These are phyloP conservation scores for Chorisops tibialis DNA, from an alignment of 2,888 invertebrate species.

Conservation along the genomic window DNA sequence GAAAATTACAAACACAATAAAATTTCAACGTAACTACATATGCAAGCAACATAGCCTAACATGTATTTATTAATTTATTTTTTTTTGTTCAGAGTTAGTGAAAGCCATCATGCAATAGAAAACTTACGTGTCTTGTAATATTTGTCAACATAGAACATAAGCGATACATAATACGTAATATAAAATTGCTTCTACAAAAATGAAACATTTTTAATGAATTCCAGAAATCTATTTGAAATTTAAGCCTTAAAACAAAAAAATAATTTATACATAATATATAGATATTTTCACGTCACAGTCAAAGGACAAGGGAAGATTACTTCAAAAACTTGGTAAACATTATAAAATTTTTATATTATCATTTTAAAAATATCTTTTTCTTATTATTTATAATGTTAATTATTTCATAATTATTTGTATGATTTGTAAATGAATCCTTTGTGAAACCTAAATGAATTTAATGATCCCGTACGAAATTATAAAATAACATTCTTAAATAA, in stretches of 20 bases:
- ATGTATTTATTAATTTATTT: no score
- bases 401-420: not conserved
- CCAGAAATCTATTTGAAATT: not conserved
- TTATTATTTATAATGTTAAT: no score
- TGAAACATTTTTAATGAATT: not conserved
- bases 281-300: constrained; percentile 2
- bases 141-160: not conserved
- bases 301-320: constrained; percentile 20
- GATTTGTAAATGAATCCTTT: not conserved
- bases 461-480: no score
- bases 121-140: not conserved
- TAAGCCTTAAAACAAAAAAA: not conserved
- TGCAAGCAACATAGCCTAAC: no score
- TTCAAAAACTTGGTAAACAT: constrained; percentile 12
- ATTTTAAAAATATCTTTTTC: no score
- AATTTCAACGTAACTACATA: no score
- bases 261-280: not conserved
- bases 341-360: not conserved
- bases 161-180: not conserved
- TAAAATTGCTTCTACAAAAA: not conserved
- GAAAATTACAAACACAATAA: no score
- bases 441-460: not conserved
- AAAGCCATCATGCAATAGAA: no score
- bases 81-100: no score
- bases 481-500: no score